These are phyloP conservation scores for Chrysopilus asiliformis DNA, from an alignment of 2,888 invertebrate species.

Conservation along the genomic window DNA sequence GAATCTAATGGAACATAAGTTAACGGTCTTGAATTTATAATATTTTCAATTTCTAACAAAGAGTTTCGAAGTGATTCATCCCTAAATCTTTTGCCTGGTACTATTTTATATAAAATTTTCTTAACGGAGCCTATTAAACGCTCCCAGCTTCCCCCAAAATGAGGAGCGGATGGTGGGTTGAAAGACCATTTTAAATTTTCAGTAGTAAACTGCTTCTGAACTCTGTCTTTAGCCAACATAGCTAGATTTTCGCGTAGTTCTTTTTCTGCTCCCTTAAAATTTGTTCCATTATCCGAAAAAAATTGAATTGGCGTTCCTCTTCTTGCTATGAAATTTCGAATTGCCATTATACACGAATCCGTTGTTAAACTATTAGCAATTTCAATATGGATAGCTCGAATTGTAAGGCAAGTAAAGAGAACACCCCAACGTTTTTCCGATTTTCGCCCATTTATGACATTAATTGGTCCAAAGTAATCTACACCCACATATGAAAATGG, in stretches of 20 bases:
- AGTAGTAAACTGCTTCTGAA: no score
- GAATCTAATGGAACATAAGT: no score
- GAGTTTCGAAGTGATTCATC: no score
- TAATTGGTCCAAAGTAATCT: slow-evolving; percentile 5
- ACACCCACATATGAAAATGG: slow-evolving; percentile 2
- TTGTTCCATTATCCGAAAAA: slow-evolving; percentile 12
- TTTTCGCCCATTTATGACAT: background rate
- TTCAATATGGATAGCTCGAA: slow-evolving; percentile 8
- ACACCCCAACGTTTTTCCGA: slow-evolving; percentile 4
- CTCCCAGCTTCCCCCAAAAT: slow-evolving; percentile 1
- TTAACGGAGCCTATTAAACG: background rate
- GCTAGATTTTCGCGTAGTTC: no score
- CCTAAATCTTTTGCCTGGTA: no score
- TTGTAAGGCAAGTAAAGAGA: slow-evolving; percentile 8
- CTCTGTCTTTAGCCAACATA: no score
- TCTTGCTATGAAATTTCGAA: slow-evolving; percentile 16
- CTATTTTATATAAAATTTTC: background rate
- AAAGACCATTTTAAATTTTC: background rate
- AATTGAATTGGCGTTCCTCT: slow-evolving; percentile 12
- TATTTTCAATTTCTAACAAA: no score
- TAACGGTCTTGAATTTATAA: background rate
- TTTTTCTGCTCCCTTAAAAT: slow-evolving; percentile 12
- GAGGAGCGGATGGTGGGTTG: background rate
- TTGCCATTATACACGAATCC: slow-evolving; percentile 13
- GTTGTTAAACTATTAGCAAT: slow-evolving; percentile 11